Conservation (phyloP, 2,888 invertebrate species). For the Microdon myrmicae region DNA sequence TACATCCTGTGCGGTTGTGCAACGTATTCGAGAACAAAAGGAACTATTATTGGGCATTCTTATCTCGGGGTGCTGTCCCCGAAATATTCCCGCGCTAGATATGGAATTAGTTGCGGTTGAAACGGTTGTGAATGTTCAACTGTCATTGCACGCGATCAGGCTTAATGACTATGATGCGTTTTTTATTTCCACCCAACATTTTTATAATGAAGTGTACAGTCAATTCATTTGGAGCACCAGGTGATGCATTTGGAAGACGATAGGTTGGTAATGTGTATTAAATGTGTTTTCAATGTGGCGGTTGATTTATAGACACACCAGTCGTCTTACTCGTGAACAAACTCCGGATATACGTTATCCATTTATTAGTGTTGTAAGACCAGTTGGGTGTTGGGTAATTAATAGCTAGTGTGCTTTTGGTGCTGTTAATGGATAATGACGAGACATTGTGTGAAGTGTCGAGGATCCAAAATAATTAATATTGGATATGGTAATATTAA, state of each 20-base stretch:
- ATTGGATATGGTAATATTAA: too few relatives aligned
- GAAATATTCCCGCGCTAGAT: constrained; percentile 22
- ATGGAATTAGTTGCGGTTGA: constrained; percentile 47
- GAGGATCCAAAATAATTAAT: too few relatives aligned
- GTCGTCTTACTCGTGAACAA: too few relatives aligned
- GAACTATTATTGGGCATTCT: constrained; percentile 26
- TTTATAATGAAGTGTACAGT: constrained; percentile 51
- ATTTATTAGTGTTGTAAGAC: too few relatives aligned
- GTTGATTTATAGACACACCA: too few relatives aligned
- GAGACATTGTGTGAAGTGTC: too few relatives aligned
- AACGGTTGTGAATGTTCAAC: constrained; percentile 25
- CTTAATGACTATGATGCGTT: constrained; percentile 4
- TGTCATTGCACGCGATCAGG: constrained; percentile 45
- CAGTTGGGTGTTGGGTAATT: too few relatives aligned
- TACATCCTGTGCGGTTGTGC: constrained; percentile 7
- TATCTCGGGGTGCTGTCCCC: not conserved
- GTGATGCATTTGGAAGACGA: constrained; percentile 40
- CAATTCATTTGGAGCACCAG: constrained; percentile 51
- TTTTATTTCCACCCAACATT: constrained; percentile 8
- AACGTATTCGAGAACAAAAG: constrained; percentile 35
- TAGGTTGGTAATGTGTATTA: constrained; percentile 48
- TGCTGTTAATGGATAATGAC: too few relatives aligned
- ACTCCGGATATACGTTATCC: too few relatives aligned
- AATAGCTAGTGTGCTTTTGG: too few relatives aligned
- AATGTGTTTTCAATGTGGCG: constrained; percentile 49